Conservation (phyloP, 2,113 vertebrate genomes). For the Podarcis raffonei region DNA sequence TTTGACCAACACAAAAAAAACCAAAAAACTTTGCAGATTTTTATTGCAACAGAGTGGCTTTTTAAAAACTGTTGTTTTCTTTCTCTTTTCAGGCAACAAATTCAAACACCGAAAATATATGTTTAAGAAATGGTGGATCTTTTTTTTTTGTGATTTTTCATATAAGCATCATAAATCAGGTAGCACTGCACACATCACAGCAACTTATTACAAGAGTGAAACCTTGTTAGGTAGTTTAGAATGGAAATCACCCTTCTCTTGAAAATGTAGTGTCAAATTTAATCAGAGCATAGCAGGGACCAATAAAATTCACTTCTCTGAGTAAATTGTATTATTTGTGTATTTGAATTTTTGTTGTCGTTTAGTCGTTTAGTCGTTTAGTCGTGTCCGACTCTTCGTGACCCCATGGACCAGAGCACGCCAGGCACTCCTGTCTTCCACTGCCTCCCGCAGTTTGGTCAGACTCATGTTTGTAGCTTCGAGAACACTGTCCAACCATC, state of each 20-base stretch:
- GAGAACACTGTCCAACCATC: no score
- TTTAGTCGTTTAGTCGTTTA: no score
- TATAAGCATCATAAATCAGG: neutral
- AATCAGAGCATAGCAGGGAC: neutral
- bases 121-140: neutral
- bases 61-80: neutral
- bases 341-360: neutral
- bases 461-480: no score
- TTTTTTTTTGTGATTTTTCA: constrained; percentile 15
- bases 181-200: neutral
- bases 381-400: no score
- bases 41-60: neutral
- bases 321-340: neutral
- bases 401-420: no score
- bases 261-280: constrained; percentile 21
- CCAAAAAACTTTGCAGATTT: neutral
- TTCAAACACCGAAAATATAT: neutral
- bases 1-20: neutral
- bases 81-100: neutral
- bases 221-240: constrained; percentile 11
- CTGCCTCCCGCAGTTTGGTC: no score
- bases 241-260: neutral
- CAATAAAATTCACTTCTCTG: constrained; percentile 30
- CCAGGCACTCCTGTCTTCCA: no score
- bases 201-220: neutral